Base-by-base conservation (phyloP, 1,140 invertebrate genomes). In the Scaptomyza pallida region DNA sequence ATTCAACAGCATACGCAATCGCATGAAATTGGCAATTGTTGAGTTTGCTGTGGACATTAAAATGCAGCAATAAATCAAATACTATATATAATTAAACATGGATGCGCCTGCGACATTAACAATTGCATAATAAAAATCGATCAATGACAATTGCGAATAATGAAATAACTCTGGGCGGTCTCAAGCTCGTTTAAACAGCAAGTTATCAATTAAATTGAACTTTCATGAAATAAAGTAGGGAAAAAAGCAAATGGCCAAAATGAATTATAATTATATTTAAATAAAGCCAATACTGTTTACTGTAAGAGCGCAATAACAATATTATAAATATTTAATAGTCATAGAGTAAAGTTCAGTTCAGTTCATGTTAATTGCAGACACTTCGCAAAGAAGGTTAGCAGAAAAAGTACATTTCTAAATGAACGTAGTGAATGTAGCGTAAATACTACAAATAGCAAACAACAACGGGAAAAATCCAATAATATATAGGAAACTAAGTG, bases 381-480 rank as follows among this genome's bases (percentile, higher is more conserved):
- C 59, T 73, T 81, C 68, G 47, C 69, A 59, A 47, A 21, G 50
- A 71, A 64, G 67, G 41, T 48, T 50, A 59, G 10, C 41, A 5
- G 2, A 4, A 40, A 83, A 80, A 78, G 72, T 72, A 88, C 59
- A 81, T 75, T 86, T 86, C 78, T 86, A 85, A 81, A 74, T 63
- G 57, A 76, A 50, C 35, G 75, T 85, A 89, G 77, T 81, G 40
- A 67, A 43, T 41, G 67, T 89, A 80, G 71, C n/a, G n/a, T 63
- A n/a, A n/a, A n/a, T 57, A 52, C 52, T 15, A 33, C 23, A 33
- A 43, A 41, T n/a, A 63, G 9, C 21, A 15, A 21, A 47, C 52
- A 5, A 47, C 33, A 37, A 37, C 33, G 5, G 12, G 30, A 41
- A n/a, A 33, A 41, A 41, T 12, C 47, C 23, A 35, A 19, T 54